These are phyloP conservation scores for Pseudolycoriella hygida DNA, from an alignment of 2,888 invertebrate genomes.

Conservation along the genomic window DNA sequence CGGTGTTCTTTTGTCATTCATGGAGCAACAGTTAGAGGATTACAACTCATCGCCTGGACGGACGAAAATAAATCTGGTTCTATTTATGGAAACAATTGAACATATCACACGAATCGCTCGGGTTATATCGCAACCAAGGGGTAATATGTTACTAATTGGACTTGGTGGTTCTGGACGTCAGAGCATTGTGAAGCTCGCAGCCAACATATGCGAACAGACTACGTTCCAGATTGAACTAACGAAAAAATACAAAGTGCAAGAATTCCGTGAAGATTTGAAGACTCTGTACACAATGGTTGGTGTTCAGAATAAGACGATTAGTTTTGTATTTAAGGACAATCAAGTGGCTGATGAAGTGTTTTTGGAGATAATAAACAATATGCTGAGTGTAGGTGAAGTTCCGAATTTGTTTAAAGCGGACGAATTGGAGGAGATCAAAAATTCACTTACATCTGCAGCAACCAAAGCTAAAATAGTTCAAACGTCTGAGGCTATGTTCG, in stretches of 20 bases:
- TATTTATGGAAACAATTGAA: slow-evolving; percentile 74
- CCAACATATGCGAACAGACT: slow-evolving; percentile 61
- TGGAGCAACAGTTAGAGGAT: slow-evolving; percentile 29
- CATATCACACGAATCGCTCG: slow-evolving; percentile 69
- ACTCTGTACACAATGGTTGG: slow-evolving; percentile 52
- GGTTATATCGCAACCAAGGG: slow-evolving; percentile 67
- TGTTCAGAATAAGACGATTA: slow-evolving; percentile 52
- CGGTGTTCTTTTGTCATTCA: slow-evolving; percentile 34
- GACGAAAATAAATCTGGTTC: slow-evolving; percentile 61
- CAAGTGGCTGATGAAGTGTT: slow-evolving; percentile 72
- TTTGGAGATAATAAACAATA: slow-evolving; percentile 75
- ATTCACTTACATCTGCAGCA: slow-evolving; percentile 19
- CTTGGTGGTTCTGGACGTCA: slow-evolving; percentile 77
- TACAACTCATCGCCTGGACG: slow-evolving; percentile 63
- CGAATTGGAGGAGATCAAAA: slow-evolving; percentile 58
- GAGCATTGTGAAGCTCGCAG: slow-evolving; percentile 56
- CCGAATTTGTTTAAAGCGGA: slow-evolving; percentile 74
- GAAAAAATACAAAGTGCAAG: slow-evolving; percentile 54
- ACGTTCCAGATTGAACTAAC: slow-evolving; percentile 66
- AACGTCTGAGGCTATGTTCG: slow-evolving; percentile 51
- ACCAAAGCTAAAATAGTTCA: slow-evolving; percentile 29
- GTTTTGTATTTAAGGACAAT: slow-evolving; percentile 73
- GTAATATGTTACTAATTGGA: slow-evolving; percentile 69
- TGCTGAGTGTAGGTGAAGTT: slow-evolving; percentile 75
- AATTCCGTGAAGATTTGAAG: slow-evolving; percentile 73